These are phyloP conservation scores for Harmothoe impar DNA, from an alignment of 2,888 invertebrate species.

Conservation along the genomic window DNA sequence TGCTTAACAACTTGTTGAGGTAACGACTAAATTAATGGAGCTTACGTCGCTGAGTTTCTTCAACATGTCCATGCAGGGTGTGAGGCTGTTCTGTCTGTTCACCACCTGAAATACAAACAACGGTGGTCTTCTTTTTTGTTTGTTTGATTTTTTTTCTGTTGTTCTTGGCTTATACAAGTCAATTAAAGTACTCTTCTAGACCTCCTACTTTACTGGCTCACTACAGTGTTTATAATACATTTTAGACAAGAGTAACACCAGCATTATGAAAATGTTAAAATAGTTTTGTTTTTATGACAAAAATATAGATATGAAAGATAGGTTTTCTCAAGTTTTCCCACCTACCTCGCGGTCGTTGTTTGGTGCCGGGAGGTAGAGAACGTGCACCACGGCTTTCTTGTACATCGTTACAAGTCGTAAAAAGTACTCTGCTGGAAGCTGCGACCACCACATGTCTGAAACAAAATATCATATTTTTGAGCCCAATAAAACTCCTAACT, in stretches of 20 bases:
- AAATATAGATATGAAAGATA: too few species aligned
- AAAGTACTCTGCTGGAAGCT: conserved; percentile 75
- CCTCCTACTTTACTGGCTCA: too few species aligned
- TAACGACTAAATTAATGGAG: neutral
- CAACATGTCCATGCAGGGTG: conserved; percentile 86
- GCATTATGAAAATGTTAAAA: too few species aligned
- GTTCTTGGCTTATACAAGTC: too few species aligned
- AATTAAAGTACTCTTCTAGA: too few species aligned
- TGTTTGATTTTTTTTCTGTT: too few species aligned
- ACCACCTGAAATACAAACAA: conserved; percentile 67
- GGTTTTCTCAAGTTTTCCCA: too few species aligned
- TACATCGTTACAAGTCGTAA: conserved; percentile 78
- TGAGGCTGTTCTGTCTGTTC: conserved; percentile 72
- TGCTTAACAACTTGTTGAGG: neutral
- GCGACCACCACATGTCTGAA: conserved; percentile 81
- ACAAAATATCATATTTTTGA: conserved; percentile 46
- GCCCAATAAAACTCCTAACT: too few species aligned
- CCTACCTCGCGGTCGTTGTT: conserved; percentile 74
- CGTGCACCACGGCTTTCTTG: conserved; percentile 77
- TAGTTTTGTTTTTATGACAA: too few species aligned
- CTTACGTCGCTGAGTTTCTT: conserved; percentile 90
- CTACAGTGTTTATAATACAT: too few species aligned
- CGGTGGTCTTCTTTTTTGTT: neutral
- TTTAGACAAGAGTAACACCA: too few species aligned
- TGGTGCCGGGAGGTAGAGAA: conserved; percentile 74